Conservation (phyloP, 2,888 invertebrate genomes). For the Chironomus riparius region DNA sequence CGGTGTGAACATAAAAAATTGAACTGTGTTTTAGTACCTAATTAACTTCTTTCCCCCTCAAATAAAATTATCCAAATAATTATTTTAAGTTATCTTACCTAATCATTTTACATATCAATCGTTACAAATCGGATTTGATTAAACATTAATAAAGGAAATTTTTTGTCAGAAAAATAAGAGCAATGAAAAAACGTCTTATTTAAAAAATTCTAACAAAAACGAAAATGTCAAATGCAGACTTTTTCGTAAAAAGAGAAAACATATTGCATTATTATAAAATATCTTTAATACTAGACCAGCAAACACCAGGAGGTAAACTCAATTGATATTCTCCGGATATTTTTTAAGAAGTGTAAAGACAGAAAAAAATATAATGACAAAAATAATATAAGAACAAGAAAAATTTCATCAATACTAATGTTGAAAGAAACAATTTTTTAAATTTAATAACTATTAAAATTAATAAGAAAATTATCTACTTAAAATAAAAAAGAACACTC, state of each 20-base stretch:
- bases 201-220: background rate
- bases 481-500: background rate
- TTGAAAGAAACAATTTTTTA: too few species aligned
- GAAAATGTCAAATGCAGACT: constrained; percentile 8
- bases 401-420: background rate
- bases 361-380: background rate
- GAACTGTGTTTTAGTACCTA: too few species aligned
- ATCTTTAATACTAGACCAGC: background rate
- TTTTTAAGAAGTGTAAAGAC: background rate
- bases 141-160: too few species aligned
- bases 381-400: background rate
- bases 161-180: background rate
- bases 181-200: background rate
- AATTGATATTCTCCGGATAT: background rate
- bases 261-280: background rate
- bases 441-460: too few species aligned
- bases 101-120: too few species aligned
- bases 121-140: too few species aligned
- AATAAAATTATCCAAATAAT: too few species aligned
- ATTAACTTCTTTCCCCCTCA: too few species aligned
- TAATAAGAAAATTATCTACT: too few species aligned
- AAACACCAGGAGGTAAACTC: constrained; percentile 4
- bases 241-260: background rate
- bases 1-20: too few species aligned
- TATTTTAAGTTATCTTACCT: too few species aligned